phyloP scores from a whole-genome alignment of 1,140 invertebrate species.

The Atta cephalotes region DNA sequence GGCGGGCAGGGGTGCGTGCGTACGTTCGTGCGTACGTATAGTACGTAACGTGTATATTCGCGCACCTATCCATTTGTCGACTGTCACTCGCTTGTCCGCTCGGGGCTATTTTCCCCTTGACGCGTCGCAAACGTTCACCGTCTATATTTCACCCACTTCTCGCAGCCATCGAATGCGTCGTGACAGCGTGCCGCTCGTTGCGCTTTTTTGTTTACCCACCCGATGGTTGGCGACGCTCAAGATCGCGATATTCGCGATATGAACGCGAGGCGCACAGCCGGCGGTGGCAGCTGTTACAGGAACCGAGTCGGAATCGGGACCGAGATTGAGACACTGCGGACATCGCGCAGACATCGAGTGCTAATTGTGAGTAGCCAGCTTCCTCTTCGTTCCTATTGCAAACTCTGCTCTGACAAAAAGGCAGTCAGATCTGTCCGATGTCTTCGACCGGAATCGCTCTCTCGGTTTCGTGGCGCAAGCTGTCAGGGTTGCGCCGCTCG shows the following conservation, averaged over 20 bases:
- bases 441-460: not conserved
- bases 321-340: conserved; percentile 13
- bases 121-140: not conserved
- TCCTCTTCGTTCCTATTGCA: not conserved
- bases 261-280: conserved; percentile 42
- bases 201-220: conserved; percentile 12
- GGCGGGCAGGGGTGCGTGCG: not conserved
- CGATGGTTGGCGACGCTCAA: not conserved
- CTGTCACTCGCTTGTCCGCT: not conserved
- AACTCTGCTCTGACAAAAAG: no score
- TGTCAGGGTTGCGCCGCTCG: not conserved
- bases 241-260: conserved; percentile 53
- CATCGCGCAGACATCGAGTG: conserved; percentile 63
- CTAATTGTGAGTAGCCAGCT: conserved; percentile 74
- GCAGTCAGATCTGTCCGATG: not conserved
- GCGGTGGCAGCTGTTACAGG: conserved; percentile 71
- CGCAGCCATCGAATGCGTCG: not conserved
- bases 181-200: not conserved
- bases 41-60: not conserved
- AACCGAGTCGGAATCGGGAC: conserved; percentile 68
- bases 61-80: no score
- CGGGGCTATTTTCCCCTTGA: not conserved
- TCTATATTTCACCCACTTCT: not conserved
- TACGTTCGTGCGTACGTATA: not conserved
- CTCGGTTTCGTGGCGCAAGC: no score